Conservation (phyloP, 2,888 invertebrate genomes). For the Epistrophe eligans region DNA sequence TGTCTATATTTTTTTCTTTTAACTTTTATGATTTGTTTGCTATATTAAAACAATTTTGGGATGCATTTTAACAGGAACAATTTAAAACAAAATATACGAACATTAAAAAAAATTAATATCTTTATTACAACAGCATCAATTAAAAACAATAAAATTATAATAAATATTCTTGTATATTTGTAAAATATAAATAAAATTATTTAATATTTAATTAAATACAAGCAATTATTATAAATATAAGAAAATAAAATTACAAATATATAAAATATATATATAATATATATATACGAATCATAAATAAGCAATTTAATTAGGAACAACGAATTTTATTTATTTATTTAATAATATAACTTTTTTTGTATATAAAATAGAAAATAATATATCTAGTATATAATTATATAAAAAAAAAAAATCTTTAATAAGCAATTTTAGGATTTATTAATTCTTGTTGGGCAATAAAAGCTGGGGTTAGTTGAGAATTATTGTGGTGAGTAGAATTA, state of each 20-base stretch:
- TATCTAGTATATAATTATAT: not conserved
- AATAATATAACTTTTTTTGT: not conserved
- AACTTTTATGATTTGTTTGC: too few relatives aligned
- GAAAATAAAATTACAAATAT: too few relatives aligned
- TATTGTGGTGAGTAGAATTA: conserved; percentile 79
- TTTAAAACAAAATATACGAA: too few relatives aligned
- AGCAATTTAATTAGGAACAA: conserved; percentile 68
- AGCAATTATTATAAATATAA: conserved; percentile 46
- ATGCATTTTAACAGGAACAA: too few relatives aligned
- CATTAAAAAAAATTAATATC: too few relatives aligned
- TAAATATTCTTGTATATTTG: not conserved
- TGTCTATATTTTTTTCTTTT: too few relatives aligned
- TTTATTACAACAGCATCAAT: not conserved
- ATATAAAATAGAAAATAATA: not conserved
- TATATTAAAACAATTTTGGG: too few relatives aligned
- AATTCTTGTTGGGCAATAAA: conserved; percentile 75
- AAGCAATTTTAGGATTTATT: conserved; percentile 65
- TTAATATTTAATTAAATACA: conserved; percentile 9
- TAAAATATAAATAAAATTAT: not conserved
- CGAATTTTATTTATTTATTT: conserved; percentile 63
- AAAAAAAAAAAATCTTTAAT: conserved; percentile 21
- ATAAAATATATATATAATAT: not conserved
- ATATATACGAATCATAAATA: conserved; percentile 43
- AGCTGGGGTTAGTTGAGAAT: conserved; percentile 76
- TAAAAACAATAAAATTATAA: not conserved